A percentile compares a stretch with the other conserved stretches of the same genome.
phyloP scores from a whole-genome alignment of 2,888 invertebrate species.

The Mesorhabditis spiculigera region DNA sequence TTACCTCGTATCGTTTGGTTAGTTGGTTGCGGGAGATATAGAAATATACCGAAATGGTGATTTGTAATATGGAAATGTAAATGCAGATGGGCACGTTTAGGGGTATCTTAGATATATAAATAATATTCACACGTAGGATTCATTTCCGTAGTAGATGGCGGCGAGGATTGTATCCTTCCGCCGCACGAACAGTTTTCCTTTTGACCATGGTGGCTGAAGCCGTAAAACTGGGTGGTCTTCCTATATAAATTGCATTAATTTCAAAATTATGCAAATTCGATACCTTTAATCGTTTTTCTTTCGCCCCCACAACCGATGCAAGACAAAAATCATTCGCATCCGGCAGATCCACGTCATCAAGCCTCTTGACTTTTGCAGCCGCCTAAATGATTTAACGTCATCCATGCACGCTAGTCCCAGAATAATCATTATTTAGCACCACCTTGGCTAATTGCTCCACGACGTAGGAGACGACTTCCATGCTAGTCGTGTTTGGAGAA shows the following conservation, averaged over 20 bases:
- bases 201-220: conserved; percentile 76
- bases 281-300: conserved; percentile 78
- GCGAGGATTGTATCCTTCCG: conserved; percentile 73
- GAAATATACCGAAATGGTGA: background rate
- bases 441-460: conserved; percentile 85
- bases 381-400: too few relatives aligned
- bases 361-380: too few relatives aligned
- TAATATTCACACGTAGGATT: conserved; percentile 58
- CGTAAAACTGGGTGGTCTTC: conserved; percentile 90
- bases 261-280: background rate
- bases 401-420: too few relatives aligned
- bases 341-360: conserved; percentile 23
- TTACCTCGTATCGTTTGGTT: too few relatives aligned
- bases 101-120: too few relatives aligned
- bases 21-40: too few relatives aligned
- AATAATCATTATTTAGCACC: too few relatives aligned
- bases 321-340: conserved; percentile 84
- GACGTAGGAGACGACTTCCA: conserved; percentile 77
- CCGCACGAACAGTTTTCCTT: conserved; percentile 85
- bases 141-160: conserved; percentile 61
- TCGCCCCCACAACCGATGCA: conserved; percentile 88
- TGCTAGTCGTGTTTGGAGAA: conserved; percentile 79
- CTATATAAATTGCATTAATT: conserved; percentile 59
- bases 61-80: too few relatives aligned
- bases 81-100: too few relatives aligned